A percentile compares a stretch with the other conserved stretches of the same genome.
These are phyloP conservation scores for Ictalurus furcatus DNA, from an alignment of 2,113 vertebrate species.

Conservation along the genomic window DNA sequence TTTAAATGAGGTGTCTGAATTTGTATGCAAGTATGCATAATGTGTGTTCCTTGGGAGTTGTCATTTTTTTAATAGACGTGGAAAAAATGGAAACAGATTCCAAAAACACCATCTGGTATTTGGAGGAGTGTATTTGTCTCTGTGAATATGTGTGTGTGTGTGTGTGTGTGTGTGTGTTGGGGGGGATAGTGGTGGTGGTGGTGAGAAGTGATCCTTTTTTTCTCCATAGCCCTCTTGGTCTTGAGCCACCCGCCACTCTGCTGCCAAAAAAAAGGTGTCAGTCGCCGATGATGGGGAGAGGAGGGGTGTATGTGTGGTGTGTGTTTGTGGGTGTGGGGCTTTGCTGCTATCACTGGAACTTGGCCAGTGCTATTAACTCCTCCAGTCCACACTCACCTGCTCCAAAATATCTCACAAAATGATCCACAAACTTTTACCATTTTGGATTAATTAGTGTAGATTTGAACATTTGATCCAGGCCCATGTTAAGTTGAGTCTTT, in stretches of 20 bases:
- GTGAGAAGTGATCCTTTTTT: conserved; percentile 84
- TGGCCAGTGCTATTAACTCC: conserved; percentile 60
- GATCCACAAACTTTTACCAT: conserved; percentile 45
- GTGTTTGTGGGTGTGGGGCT: conserved; percentile 55
- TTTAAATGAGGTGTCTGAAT: conserved; percentile 45
- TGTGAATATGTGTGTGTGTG: conserved; percentile 50
- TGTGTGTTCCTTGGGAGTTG: conserved; percentile 55
- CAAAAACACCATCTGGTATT: conserved; percentile 97
- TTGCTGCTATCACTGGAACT: conserved; percentile 56
- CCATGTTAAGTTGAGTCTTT: background rate
- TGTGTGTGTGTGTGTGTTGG: conserved; percentile 48
- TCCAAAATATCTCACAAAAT: conserved; percentile 32
- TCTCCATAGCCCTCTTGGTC: conserved; percentile 87
- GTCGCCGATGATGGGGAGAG: conserved; percentile 76
- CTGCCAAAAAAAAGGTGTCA: conserved; percentile 95
- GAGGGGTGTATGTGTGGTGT: conserved; percentile 44
- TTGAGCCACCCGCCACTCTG: conserved; percentile 85
- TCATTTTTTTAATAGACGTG: conserved; percentile 82
- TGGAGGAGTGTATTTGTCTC: conserved; percentile 70
- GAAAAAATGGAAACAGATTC: conserved; percentile 88
- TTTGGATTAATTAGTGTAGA: conserved; percentile 14
- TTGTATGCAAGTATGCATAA: conserved; percentile 47
- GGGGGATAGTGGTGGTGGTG: conserved; percentile 67
- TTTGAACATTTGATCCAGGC: background rate
- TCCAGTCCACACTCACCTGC: conserved; percentile 50